Evolutionary conservation across 2,797 vertebrate genomes (phyloP).

Genomic region (Carcharodon carcharias): DNA sequence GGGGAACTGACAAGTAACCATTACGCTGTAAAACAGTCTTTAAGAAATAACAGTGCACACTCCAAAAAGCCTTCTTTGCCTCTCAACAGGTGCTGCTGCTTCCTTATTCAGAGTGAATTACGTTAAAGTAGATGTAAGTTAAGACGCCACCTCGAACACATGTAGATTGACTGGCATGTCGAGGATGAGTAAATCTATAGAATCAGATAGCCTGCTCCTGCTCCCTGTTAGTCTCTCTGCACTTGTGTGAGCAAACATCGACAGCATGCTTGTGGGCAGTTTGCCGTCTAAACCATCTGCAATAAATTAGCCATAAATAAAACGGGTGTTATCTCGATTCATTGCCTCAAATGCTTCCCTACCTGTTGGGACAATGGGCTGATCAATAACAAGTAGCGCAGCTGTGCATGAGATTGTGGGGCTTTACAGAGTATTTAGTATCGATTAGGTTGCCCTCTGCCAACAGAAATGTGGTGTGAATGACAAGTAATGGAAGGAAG

Average conservation of each 20-base stretch:
- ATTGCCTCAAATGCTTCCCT: slow-evolving; percentile 52
- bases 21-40: neutral
- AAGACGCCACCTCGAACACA: neutral
- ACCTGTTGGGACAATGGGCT: slow-evolving; percentile 75
- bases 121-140: neutral
- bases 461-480: slow-evolving; percentile 76
- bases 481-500: slow-evolving; percentile 74
- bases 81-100: neutral
- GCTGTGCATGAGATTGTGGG: slow-evolving; percentile 66
- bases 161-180: slow-evolving; percentile 9
- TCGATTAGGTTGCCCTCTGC: slow-evolving; percentile 86
- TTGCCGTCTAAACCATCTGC: slow-evolving; percentile 45
- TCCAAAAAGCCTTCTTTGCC: neutral
- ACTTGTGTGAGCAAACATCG: slow-evolving; percentile 35
- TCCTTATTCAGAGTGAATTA: slow-evolving; percentile 23
- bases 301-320: slow-evolving; percentile 51
- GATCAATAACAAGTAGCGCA: slow-evolving; percentile 80
- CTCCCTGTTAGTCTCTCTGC: slow-evolving; percentile 29
- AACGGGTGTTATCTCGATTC: slow-evolving; percentile 51
- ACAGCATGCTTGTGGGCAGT: slow-evolving; percentile 34
- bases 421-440: slow-evolving; percentile 76
- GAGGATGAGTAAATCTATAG: slow-evolving; percentile 15
- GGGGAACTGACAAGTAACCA: neutral
- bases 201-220: slow-evolving; percentile 7
- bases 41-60: neutral